Base-by-base conservation (phyloP, 2,797 vertebrate species). In the Gymnopithys bicolor region DNA sequence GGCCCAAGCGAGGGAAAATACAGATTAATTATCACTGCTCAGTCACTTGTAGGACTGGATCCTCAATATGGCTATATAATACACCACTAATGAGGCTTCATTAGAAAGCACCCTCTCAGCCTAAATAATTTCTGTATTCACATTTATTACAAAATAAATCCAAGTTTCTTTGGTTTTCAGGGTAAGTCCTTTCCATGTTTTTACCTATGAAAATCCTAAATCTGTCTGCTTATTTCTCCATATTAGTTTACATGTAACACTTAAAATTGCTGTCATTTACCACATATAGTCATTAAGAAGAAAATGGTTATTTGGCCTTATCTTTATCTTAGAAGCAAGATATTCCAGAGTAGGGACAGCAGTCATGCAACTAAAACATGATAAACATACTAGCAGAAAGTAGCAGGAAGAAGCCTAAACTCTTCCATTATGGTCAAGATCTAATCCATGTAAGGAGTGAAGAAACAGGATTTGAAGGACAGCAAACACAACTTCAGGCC, bases 21-120 rank as follows among this genome's bases (percentile, higher is more conserved):
- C 23, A 56, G 73, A 94, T 64, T 73, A 93, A 93, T 95, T 94
- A 62, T 51, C 55, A 41, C 63, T 59, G 46, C 45, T 93, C 83
- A 43, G 68, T 56, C 78, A 66, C 32, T 35, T 19, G 4, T 73
- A 73, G 56, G 56, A 82, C 48, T 76, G 70, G 9, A 82, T 75
- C 71, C 30, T 85, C 79, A 67, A 1, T 84, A 53, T 53, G 41
- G 33, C 27, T 75, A 25, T 32, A n/a, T 51, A 94, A 75, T 24
- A 66, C 32, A 55, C 33, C 60, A 28, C n/a, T 92, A 84, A 92
- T 84, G 68, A 90, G 69, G 19, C 18, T 67, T 88, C 64, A 48
- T 70, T 80, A 89, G 28, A 76, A 46, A 85, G 19, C 19, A 64
- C 13, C 14, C 11, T 39, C 49, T 56, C 37, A 77, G 11, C 48